Percentiles rank a stretch among this genome's conserved stretches.
phyloP scores from a whole-genome alignment of 2,888 invertebrate genomes.

The Rhamnusium bicolor region DNA sequence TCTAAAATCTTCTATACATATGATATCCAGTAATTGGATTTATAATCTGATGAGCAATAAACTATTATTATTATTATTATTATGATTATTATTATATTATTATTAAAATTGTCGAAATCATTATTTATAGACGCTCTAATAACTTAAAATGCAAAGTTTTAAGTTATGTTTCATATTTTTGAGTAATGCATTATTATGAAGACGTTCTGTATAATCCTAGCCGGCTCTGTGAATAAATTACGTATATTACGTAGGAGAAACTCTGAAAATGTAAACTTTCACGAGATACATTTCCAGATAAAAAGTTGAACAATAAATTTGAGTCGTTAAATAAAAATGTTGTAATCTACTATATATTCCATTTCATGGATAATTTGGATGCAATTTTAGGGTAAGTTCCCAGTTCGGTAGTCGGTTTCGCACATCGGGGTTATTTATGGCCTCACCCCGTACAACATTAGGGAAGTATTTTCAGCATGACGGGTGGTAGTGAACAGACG shows the following conservation, averaged over 20 bases:
- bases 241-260: not conserved
- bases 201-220: not conserved
- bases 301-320: constrained; percentile 60
- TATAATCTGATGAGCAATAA: no score
- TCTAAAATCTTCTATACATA: no score
- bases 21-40: no score
- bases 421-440: constrained; percentile 66
- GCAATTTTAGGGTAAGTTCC: constrained; percentile 59
- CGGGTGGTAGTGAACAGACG: constrained; percentile 41
- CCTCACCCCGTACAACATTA: constrained; percentile 62
- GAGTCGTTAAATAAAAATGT: constrained; percentile 61
- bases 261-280: constrained; percentile 54
- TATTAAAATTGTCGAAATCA: not conserved
- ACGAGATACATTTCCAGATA: constrained; percentile 57
- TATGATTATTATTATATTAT: no score
- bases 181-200: not conserved
- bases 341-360: constrained; percentile 62
- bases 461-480: constrained; percentile 60
- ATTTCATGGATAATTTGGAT: constrained; percentile 63
- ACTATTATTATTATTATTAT: no score
- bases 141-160: not conserved
- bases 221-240: constrained; percentile 4
- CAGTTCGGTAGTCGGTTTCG: constrained; percentile 61
- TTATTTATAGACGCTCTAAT: not conserved
- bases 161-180: not conserved